These are phyloP conservation scores for Anhinga anhinga DNA, from an alignment of 2,113 vertebrate genomes.

Conservation along the genomic window DNA sequence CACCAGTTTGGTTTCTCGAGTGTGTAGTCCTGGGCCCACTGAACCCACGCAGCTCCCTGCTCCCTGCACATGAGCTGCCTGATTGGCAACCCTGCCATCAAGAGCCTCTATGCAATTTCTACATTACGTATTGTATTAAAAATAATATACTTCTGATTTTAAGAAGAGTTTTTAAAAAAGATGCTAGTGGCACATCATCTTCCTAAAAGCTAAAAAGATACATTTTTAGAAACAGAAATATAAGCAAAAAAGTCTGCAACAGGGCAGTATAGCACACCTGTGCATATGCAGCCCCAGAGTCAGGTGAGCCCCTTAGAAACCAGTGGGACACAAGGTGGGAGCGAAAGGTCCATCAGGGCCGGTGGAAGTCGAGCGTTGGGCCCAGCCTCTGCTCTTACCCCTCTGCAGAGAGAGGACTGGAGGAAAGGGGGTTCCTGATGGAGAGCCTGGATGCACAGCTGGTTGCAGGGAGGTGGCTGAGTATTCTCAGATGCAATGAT, in stretches of 20 bases:
- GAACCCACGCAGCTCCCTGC: neutral
- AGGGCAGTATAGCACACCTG: accelerated
- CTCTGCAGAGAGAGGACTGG: neutral
- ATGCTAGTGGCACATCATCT: neutral
- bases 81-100: constrained; percentile 11
- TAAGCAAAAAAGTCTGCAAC: neutral
- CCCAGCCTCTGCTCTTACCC: neutral
- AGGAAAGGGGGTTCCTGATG: neutral
- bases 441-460: neutral
- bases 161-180: neutral
- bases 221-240: constrained; percentile 3
- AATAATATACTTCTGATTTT: constrained; percentile 47
- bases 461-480: neutral
- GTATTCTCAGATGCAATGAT: neutral
- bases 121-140: constrained; percentile 21
- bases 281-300: neutral
- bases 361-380: neutral
- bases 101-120: neutral
- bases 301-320: neutral
- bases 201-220: neutral
- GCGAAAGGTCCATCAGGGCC: neutral
- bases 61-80: accelerated
- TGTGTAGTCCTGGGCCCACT: neutral
- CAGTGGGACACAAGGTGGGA: neutral
- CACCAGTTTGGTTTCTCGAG: neutral